Percentiles rank a stretch among this genome's conserved stretches.
Conservation (phyloP, 2,888 invertebrate species). For the Trileptium ribeirensis region DNA sequence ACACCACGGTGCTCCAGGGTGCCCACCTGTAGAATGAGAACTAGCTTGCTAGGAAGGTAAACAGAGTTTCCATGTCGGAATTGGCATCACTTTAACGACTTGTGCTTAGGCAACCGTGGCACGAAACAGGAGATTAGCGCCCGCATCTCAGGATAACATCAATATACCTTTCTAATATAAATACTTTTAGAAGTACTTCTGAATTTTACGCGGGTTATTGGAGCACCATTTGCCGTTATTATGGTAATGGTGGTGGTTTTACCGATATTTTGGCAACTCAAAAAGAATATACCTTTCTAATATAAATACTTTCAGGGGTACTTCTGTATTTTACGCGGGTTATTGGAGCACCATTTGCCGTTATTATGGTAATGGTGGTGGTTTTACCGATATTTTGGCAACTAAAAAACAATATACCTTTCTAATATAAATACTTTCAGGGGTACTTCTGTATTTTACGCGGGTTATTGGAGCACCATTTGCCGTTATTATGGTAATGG, state of each 20-base stretch:
- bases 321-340: background rate
- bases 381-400: background rate
- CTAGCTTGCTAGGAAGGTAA: too few relatives aligned
- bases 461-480: background rate
- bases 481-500: background rate
- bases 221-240: background rate
- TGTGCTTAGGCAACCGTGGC: too few relatives aligned
- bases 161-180: too few relatives aligned
- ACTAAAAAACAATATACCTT: too few relatives aligned
- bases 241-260: background rate
- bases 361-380: background rate
- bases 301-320: background rate
- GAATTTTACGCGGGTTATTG: background rate
- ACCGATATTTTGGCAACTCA: background rate
- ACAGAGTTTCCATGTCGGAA: too few relatives aligned
- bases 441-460: background rate
- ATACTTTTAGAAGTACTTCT: background rate
- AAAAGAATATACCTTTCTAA: too few relatives aligned
- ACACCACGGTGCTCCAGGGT: too few relatives aligned
- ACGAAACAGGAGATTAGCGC: too few relatives aligned
- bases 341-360: background rate
- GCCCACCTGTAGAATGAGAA: too few relatives aligned
- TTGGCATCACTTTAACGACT: too few relatives aligned
- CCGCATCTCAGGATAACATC: too few relatives aligned
- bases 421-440: too few relatives aligned